Base-by-base conservation (phyloP, 2,888 invertebrate genomes). In the Oligia strigilis region DNA sequence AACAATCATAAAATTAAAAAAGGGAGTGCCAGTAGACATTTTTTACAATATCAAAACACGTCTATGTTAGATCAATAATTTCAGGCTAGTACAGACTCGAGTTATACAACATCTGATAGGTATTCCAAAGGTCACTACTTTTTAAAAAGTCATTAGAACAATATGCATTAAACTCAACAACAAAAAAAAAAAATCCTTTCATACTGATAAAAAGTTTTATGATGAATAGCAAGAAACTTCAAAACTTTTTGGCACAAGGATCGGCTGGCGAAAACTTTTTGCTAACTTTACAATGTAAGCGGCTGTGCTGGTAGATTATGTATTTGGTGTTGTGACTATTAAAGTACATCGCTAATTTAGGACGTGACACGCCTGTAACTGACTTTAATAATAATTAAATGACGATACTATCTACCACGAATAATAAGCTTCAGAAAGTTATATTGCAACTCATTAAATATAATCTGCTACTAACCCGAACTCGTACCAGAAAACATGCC, bases 1-100 rank as follows among this genome's bases (percentile, higher is more conserved):
- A 89, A 90, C 89, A 90, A 84, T 87, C 87, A 88, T 89, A 87
- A 73, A 80, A 73, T 76, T 66, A 11, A 75, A 76, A 86, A 86
- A 64, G 62, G 81, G 83, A 78, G 65, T 74, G 62, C 65, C 58
- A 62, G 29, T 66, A 75, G 60, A 73, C 76, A 58, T 73, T 72
- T 60, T 77, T 66, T 77, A 75, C 81, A 82, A 67, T 72, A 65
- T 17, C 74, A 80, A 78, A 74, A 72, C 77, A 87, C 40, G 62
- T 36, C 23, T 36, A n/a, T 9, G 17, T 46, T n/a, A 69, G 14
- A 36, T 60, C 29, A 86, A 69, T 9, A 19, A 69, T 43, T 73
- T 60, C 13, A 49, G n/a, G 36, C 13, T 23, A 19, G 14, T 43
- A 64, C 6, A 64, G 23, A 52, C 64, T 67, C 19, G 1, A 62